A percentile compares a stretch with the other conserved stretches of the same genome.
phyloP scores from a whole-genome alignment of 2,888 invertebrate species.

The Halictus quadricinctus region DNA sequence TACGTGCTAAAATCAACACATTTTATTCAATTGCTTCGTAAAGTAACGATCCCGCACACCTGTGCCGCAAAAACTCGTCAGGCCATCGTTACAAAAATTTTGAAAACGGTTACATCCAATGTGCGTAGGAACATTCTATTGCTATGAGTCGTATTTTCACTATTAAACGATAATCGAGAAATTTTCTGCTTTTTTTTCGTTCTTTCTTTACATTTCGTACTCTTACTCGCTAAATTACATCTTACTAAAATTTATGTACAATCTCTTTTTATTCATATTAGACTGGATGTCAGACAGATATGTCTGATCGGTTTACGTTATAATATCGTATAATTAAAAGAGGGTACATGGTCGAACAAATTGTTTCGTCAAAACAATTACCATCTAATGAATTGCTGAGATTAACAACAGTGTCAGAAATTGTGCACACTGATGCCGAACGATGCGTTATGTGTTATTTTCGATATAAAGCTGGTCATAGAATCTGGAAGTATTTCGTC shows the following conservation, averaged over 20 bases:
- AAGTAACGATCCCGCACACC: slow-evolving; percentile 28
- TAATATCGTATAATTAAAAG: slow-evolving; percentile 47
- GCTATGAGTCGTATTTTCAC: slow-evolving; percentile 60
- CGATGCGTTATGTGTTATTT: slow-evolving; percentile 25
- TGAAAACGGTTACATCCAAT: slow-evolving; percentile 58
- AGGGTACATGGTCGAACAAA: slow-evolving; percentile 51
- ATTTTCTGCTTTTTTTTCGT: slow-evolving; percentile 27
- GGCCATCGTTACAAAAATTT: slow-evolving; percentile 45
- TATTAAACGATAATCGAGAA: slow-evolving; percentile 66
- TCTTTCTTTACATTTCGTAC: slow-evolving; percentile 21
- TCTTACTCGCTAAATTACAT: slow-evolving; percentile 53
- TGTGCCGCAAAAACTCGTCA: slow-evolving; percentile 38
- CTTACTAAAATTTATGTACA: slow-evolving; percentile 74
- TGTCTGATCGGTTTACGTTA: slow-evolving; percentile 49
- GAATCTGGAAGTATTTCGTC: slow-evolving; percentile 43
- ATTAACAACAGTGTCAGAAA: slow-evolving; percentile 73
- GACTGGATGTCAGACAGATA: slow-evolving; percentile 52
- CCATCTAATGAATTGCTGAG: slow-evolving; percentile 61
- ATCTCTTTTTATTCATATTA: slow-evolving; percentile 52
- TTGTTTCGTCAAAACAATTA: slow-evolving; percentile 52
- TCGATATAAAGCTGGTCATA: slow-evolving; percentile 42
- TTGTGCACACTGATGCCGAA: slow-evolving; percentile 53
- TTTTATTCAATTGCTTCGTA: slow-evolving; percentile 19
- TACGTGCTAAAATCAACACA: slow-evolving; percentile 34
- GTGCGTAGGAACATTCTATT: slow-evolving; percentile 71